Base-by-base conservation (phyloP, 2,113 vertebrate genomes). In the Argyrosomus japonicus region DNA sequence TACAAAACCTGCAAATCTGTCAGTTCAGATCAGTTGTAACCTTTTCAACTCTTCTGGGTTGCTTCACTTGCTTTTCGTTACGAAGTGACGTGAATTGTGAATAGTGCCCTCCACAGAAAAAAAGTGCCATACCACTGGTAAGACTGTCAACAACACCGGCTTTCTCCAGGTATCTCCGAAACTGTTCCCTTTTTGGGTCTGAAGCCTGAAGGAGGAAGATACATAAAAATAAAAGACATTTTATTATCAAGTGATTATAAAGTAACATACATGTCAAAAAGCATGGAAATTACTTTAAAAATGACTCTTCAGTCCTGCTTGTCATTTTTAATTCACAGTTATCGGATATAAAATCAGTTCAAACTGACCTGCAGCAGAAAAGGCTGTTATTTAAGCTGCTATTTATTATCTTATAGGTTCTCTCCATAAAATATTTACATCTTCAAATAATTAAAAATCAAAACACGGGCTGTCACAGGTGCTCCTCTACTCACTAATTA, bases 81-180 rank as follows among this genome's bases (percentile, higher is more conserved):
- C 19, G 53, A 82, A 54, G 56, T 40, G 13, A 75, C 5, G 19
- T 21, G n/a, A n/a, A n/a, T 56, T 50, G 13, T 50, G 11, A 60
- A 69, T 12, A 17, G 3, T 23, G 9, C 0, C 10, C 3, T 40
- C 68, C 13, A 23, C 4, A 81, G 2, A 6, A 21, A 17, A 63
- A 62, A 54, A 4, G 21, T 5, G 0, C 5, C 92, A 86, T 92
- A 99, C 98, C 97, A 88, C 96, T 98, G 40, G 97, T 99, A 67
- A 99, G 96, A 68, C 95, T 96, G 79, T 99, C 97, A 87, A 98
- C 93, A 60, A 99, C 97, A 21, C 98, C 97, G 5, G 96, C 95
- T 92, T 97, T 98, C 93, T 98, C 97, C 94, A 99, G 85, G 91
- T 99, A 99, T 82, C 97, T 96, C 84, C 98, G 95, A 91, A 99